Evolutionary conservation across 2,797 vertebrate genomes (phyloP), one percentile per base, ranked within the genome.

Genomic region (Protosalanx chinensis): DNA sequence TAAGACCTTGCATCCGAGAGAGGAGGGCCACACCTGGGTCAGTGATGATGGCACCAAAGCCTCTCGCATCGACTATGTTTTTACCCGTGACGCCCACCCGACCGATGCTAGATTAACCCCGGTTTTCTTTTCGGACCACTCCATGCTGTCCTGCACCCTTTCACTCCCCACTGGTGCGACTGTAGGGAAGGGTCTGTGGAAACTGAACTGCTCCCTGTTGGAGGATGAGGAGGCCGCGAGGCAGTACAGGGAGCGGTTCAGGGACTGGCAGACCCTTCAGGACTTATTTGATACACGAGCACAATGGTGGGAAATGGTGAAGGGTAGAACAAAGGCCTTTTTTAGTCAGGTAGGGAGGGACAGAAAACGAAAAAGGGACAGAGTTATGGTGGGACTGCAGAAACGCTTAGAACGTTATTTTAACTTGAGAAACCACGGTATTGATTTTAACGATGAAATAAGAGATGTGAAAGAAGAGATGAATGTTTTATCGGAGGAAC

Each of bases 251-350:
- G n/a, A n/a, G n/a, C n/a, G n/a, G n/a, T n/a, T n/a, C n/a, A n/a
- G n/a, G n/a, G n/a, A n/a, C n/a, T n/a, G n/a, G n/a, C n/a, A n/a
- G n/a, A n/a, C n/a, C n/a, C n/a, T n/a, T n/a, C n/a, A n/a, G n/a
- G 72, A 76, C 67, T 37, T 33, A n/a, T 0, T 77, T n/a, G 32
- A 79, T 2, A 41, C 74, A 69, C 49, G 15, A 0, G 65, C 58
- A 70, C 71, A 70, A 1, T 66, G 68, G 76, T 81, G 84, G 80
- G 80, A 84, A 5, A 81, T 78, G 79, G 77, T 85, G 0, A 84
- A 77, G n/a, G 49, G 18, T 1, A 68, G 16, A 76, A 82, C 76
- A 0, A 46, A 18, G 67, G 62, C 15, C 0, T 87, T 80, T 85
- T 85, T 65, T n/a, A 72, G n/a, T 35, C 1, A 51, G 8, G 33